Base-by-base conservation (phyloP, 1,140 invertebrate genomes). In the Drosophila sucinea region DNA sequence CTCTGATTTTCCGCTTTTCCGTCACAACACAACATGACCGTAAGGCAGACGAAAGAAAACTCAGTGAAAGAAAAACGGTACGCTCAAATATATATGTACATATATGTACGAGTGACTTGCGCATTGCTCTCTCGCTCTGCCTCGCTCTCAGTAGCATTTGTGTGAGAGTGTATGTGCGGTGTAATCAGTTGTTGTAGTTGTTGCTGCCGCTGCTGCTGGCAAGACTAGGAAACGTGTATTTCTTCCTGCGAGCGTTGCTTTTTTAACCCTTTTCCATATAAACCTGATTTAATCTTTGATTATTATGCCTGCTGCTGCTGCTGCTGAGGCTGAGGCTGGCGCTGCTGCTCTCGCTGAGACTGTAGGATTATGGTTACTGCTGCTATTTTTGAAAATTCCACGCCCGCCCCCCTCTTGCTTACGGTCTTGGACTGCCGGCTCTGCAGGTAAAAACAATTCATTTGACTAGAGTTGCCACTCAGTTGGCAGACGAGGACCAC, bases 261-360 rank as follows among this genome's bases (percentile, higher is more conserved):
- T 89, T 87, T 87, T 84, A 89, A 90, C 84, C 84, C 85, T 89
- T 58, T 79, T 90, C 80, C 74, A 84, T 80, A 90, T 89, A 87
- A 87, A 87, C 84, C 84, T 87, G 84, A 87, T 87, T 87, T 87
- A 87, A 87, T 87, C 84, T 87, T 89, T 89, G 84, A 89, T 89
- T 87, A 87, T 87, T 90, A 82, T 87, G 70, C 67, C 55, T 73
- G 70, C 35, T 65, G 71, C 58, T 70, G 72, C 56, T 76, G 67
- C 40, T 27, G 58, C 27, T 69, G 75, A n/a, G 54, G 35, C 33
- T 66, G 63, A 25, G 51, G 25, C 64, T 57, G n/a, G 33, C 57
- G 35, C 41, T 40, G 38, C 44, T 55, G 17, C 62, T 58, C 57
- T 78, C 69, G 51, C 51, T 73, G 56, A 51, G 58, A 76, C 68